phyloP scores from a whole-genome alignment of 2,797 vertebrate genomes.

The Takifugu rubripes region DNA sequence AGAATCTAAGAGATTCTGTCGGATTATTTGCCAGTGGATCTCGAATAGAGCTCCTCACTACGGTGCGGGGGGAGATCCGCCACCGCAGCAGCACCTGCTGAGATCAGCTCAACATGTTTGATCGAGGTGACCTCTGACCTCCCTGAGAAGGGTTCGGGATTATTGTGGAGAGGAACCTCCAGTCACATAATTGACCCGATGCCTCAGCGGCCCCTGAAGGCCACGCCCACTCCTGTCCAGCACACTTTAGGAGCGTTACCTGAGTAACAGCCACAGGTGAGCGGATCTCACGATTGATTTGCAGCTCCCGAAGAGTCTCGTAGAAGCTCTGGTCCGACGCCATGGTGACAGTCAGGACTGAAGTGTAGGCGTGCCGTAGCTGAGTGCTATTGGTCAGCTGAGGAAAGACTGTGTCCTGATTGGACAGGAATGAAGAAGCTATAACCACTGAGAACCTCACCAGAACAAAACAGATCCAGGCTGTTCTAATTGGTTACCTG shows the following conservation, averaged over 20 bases:
- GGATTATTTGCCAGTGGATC: no score
- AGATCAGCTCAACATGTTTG: no score
- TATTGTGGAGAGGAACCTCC: not conserved
- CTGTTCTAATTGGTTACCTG: constrained; percentile 39
- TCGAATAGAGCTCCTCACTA: no score
- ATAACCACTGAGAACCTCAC: not conserved
- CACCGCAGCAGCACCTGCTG: no score
- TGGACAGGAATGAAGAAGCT: constrained; percentile 50
- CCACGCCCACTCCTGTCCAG: no score
- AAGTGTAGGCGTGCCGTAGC: constrained; percentile 82
- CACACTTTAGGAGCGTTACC: constrained; percentile 21
- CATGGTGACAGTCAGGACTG: constrained; percentile 84
- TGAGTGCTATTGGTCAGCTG: constrained; percentile 75
- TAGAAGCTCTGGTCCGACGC: constrained; percentile 78
- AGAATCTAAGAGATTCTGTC: no score
- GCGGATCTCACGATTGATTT: constrained; percentile 53
- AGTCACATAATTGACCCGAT: no score
- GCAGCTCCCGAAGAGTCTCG: constrained; percentile 68
- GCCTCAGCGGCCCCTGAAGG: no score
- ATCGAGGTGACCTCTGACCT: no score
- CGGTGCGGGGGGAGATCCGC: no score
- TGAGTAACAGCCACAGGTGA: constrained; percentile 44
- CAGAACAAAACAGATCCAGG: not conserved
- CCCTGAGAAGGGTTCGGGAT: not conserved
- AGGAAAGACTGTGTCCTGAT: constrained; percentile 64